Evolutionary conservation across 2,113 vertebrate genomes (phyloP).

Genomic region (Pipa parva): DNA sequence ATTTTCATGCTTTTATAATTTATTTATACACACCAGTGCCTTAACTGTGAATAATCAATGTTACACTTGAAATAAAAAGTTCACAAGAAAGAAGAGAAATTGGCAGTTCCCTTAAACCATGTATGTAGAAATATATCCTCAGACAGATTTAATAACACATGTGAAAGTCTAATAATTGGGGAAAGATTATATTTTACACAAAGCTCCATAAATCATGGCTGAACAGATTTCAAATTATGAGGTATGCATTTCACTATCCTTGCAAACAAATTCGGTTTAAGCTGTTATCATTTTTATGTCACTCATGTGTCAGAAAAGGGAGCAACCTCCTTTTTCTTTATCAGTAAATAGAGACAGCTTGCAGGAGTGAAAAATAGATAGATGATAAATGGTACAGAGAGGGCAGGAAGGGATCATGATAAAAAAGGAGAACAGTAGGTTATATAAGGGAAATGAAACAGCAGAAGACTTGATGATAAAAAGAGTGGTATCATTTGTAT

Average conservation of each 20-base stretch:
- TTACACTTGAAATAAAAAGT: neutral
- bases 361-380: too few species aligned
- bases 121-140: neutral
- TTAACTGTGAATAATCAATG: constrained; percentile 1
- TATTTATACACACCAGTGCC: neutral
- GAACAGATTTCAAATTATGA: neutral
- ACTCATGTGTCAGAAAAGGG: neutral
- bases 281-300: neutral
- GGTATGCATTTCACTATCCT: neutral
- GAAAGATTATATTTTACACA: too few species aligned
- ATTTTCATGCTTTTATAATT: neutral
- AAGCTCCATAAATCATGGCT: neutral
- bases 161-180: too few species aligned
- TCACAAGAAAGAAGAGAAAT: neutral
- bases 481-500: too few species aligned
- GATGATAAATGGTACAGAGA: too few species aligned
- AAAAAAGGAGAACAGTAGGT: too few species aligned
- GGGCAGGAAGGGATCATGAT: too few species aligned
- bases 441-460: too few species aligned
- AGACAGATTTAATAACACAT: too few species aligned
- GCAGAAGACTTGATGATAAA: too few species aligned
- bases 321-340: neutral
- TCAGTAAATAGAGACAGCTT: neutral
- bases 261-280: neutral
- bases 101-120: neutral